Conservation (phyloP, 2,113 vertebrate species). For the Cervus canadensis region DNA sequence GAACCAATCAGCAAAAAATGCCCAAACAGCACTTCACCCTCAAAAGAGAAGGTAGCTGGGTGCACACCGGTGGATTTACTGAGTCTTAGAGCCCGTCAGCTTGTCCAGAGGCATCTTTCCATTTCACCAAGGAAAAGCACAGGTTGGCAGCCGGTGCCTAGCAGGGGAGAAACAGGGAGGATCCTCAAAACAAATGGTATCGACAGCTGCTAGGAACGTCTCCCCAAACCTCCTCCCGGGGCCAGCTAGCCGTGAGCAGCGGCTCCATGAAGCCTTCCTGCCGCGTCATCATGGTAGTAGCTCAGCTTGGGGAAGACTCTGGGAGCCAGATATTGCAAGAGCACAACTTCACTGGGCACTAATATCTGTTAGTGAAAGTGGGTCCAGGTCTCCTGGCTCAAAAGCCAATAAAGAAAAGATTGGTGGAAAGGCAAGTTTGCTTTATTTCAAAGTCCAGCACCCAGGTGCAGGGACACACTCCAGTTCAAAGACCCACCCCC, state of each 20-base stretch:
- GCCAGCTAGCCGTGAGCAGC: rapidly evolving
- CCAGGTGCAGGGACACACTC: background rate
- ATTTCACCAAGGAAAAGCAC: background rate
- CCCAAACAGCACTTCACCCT: background rate
- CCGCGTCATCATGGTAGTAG: background rate
- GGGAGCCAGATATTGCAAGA: background rate
- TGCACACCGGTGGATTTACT: background rate
- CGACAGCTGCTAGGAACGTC: background rate
- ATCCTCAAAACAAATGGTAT: background rate
- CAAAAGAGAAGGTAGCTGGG: background rate
- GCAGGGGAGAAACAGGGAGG: background rate
- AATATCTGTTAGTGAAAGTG: background rate
- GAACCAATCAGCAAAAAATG: background rate
- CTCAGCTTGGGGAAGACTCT: background rate
- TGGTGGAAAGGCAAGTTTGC: background rate
- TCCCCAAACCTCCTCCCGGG: background rate
- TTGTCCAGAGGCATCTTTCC: background rate
- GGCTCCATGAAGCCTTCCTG: background rate
- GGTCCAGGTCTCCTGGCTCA: background rate
- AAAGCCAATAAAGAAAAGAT: background rate
- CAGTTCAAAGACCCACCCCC: background rate
- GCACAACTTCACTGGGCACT: background rate
- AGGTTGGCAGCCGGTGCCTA: background rate
- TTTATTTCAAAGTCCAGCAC: background rate
- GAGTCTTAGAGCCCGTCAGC: background rate